phyloP scores from a whole-genome alignment of 2,113 vertebrate genomes.

The Triplophysa dalaica region DNA sequence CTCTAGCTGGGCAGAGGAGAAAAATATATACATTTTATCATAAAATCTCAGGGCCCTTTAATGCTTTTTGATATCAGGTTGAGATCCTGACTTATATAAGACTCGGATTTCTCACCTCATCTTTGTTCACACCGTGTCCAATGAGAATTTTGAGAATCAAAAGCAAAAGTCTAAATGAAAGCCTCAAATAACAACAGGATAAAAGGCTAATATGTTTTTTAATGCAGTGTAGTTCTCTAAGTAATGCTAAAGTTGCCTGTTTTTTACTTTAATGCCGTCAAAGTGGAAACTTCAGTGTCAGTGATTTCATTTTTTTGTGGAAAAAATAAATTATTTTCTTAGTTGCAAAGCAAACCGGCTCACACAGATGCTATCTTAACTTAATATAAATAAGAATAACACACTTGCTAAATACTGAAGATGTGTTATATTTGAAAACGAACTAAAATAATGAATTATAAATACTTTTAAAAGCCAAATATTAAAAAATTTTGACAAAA shows the following conservation, averaged over 20 bases:
- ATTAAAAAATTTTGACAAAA: background rate
- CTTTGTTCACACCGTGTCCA: conserved; percentile 1
- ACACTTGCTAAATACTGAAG: no score
- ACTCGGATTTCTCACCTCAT: conserved; percentile 55
- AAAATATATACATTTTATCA: conserved; percentile 52
- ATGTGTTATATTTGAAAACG: no score
- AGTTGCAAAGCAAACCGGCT: background rate
- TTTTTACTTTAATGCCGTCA: background rate
- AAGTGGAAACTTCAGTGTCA: background rate
- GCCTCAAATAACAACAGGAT: conserved; percentile 17
- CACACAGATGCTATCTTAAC: background rate
- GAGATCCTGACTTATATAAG: conserved; percentile 65
- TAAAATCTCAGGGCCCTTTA: conserved; percentile 11
- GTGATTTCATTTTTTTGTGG: background rate
- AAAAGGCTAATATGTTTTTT: conserved; percentile 16
- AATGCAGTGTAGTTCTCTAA: background rate
- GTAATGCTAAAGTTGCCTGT: background rate
- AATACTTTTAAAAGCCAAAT: no score
- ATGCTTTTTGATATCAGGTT: conserved; percentile 41
- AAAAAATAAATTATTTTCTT: background rate
- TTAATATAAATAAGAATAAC: no score
- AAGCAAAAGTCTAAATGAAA: conserved; percentile 5
- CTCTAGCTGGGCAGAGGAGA: conserved; percentile 65
- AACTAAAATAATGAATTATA: no score
- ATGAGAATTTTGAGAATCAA: background rate